phyloP scores from a whole-genome alignment of 1,140 invertebrate genomes.

The Drosophila lacertosa region DNA sequence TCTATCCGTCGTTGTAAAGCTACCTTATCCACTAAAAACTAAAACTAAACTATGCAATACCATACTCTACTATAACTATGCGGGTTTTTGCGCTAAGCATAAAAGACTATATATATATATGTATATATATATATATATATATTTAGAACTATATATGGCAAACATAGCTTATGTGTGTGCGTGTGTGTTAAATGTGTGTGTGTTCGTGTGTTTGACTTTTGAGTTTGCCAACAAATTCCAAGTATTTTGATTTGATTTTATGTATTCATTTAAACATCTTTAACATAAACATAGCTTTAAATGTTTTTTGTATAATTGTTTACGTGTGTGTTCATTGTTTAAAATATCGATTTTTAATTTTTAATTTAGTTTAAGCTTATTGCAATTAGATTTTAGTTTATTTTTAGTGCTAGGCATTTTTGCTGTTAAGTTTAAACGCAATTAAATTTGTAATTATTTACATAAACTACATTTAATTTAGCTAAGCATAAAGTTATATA shows the following conservation, averaged over 20 bases:
- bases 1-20: slow-evolving; percentile 82
- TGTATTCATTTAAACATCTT: slow-evolving; percentile 38
- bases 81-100: slow-evolving; percentile 57
- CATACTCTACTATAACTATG: slow-evolving; percentile 46
- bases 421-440: slow-evolving; percentile 62
- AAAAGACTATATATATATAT: slow-evolving; percentile 56
- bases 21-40: slow-evolving; percentile 67
- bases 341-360: slow-evolving; percentile 25
- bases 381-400: slow-evolving; percentile 3
- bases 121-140: too few relatives aligned
- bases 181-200: slow-evolving; percentile 12
- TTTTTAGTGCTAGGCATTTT: slow-evolving; percentile 33
- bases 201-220: slow-evolving; percentile 24
- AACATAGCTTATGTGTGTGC: slow-evolving; percentile 34
- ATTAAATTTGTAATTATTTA: slow-evolving; percentile 61
- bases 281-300: slow-evolving; percentile 58
- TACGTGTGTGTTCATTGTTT: slow-evolving; percentile 43
- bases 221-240: slow-evolving; percentile 63
- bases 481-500: slow-evolving; percentile 51
- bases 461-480: slow-evolving; percentile 42
- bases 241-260: slow-evolving; percentile 64
- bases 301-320: slow-evolving; percentile 67
- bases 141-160: slow-evolving; percentile 48
- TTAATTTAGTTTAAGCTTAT: slow-evolving; percentile 3
- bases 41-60: slow-evolving; percentile 57